Evolutionary conservation across 2,113 vertebrate species (phyloP), one percentile per base, ranked within the genome.

Genomic region (Chunga burmeisteri): DNA sequence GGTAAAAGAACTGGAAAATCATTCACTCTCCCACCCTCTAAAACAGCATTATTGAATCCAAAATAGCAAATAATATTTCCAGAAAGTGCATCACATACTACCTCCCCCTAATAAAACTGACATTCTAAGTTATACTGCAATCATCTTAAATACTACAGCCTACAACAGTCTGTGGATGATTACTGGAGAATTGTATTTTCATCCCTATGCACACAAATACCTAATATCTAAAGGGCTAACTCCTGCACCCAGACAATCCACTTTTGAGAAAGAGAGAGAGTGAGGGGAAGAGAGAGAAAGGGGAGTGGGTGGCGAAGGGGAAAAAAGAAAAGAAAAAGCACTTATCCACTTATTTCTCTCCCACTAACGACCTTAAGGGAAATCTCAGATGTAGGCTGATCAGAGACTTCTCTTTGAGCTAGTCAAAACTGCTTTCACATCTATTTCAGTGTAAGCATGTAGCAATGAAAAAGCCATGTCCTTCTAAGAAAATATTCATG

Each of bases 311-410:
- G 2, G 4, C 14, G 11, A 5, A 17, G 6, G 8, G 6, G 5
- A 21, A 42, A 46, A 59, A 59, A 12, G 25, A 44, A 58, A 85
- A 49, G 15, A 72, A 93, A 86, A 93, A 68, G 30, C 70, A 86
- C 59, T 86, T 90, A 88, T 85, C 59, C 78, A 90, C 46, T 97
- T 91, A 88, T 93, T 94, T 91, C 77, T 94, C 58, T 88, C 66
- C 72, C 36, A 59, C 47, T 84, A 78, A 83, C 1, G 3, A 92
- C 80, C 93, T 88, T 90, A 93, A 95, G 92, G 80, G 74, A 97
- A 95, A 88, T 90, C 86, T 93, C 87, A 92, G 74, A 92, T 87
- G 93, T 82, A 94, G 74, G 89, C 77, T 93, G 92, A 96, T 96
- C 86, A 88, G 81, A 92, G 50, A 70, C 38, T 95, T 87, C 58